phyloP scores from a whole-genome alignment of 2,797 vertebrate species.

The Dendrocincla fuliginosa region DNA sequence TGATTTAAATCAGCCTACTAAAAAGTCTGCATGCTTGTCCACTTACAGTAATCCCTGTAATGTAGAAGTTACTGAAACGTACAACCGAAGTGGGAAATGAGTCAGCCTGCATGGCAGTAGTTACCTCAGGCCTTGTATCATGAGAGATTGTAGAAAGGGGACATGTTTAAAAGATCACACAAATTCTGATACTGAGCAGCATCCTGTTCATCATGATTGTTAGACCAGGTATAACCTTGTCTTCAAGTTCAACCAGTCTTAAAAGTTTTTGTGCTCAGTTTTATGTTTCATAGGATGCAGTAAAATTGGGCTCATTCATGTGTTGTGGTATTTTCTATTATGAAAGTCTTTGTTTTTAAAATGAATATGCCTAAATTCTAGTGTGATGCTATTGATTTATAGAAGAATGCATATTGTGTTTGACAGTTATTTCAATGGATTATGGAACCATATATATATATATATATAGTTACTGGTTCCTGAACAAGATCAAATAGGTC shows the following conservation, averaged over 20 bases:
- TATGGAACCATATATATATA: not conserved
- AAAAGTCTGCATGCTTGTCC: not conserved
- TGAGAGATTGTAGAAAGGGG: not conserved
- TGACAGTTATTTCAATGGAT: not conserved
- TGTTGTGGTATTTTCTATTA: not conserved
- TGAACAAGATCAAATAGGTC: not conserved
- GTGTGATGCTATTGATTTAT: not conserved
- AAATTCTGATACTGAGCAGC: not conserved
- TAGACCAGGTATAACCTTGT: not conserved
- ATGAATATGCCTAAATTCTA: not conserved
- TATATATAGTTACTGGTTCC: not conserved
- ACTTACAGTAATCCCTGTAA: not conserved
- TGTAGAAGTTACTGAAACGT: not conserved
- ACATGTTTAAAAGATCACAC: not conserved
- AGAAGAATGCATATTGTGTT: not conserved
- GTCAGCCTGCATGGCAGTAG: not conserved
- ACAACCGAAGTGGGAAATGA: not conserved
- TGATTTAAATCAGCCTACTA: not conserved
- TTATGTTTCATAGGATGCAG: not conserved
- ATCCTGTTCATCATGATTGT: not conserved
- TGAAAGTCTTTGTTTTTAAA: not conserved
- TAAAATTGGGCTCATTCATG: not conserved
- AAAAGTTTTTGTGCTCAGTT: not conserved
- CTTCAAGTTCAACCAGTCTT: not conserved
- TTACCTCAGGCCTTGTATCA: not conserved